Base-by-base conservation (phyloP, 1,140 invertebrate genomes). In the Lordiphosa clarofinis region DNA sequence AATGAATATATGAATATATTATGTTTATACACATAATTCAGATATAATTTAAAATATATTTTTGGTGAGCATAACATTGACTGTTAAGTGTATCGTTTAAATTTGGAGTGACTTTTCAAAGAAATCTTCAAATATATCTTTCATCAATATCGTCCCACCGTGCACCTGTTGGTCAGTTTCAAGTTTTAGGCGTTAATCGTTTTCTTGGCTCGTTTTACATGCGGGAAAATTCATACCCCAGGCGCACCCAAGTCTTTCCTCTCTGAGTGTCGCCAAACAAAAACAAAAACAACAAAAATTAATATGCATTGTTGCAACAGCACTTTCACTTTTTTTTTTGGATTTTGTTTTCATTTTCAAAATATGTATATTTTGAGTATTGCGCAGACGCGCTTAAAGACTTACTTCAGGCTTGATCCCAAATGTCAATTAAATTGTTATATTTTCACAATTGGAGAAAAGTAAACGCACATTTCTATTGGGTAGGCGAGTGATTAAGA, bases 271-370 rank as follows among this genome's bases (percentile, higher is more conserved):
- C 35, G 35, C 58, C 67, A 72, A 60, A 6, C 15, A 37, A 56
- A 52, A 55, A 44, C 40, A 53, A 38, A 48, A 36, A 43, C 39
- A 36, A 28, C 8, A 52, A 52, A 82, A 82, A 82, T 82, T 82
- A 82, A 82, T 82, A 82, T 82, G 76, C 76, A 82, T 71, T 82
- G 78, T 82, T 82, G 76, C 76, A 81, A 63, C 48, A 62, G 56
- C 57, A 42, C 76, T 82, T 82, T 82, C 76, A 82, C 76, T 82
- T 82, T 75, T 58, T 81, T 74, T 48, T 81, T 76, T n/a, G n/a
- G n/a, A n/a, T 81, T 81, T 81, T 74, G 52, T 81, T 76, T 81
- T 81, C 56, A 81, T 81, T 78, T 59, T 61, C 40, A 67, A 73
- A 73, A 74, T 63, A 39, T 28, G 24, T 28, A 28, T 28, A 28